phyloP scores from a whole-genome alignment of 2,797 vertebrate genomes.

The Cottoperca gobio region DNA sequence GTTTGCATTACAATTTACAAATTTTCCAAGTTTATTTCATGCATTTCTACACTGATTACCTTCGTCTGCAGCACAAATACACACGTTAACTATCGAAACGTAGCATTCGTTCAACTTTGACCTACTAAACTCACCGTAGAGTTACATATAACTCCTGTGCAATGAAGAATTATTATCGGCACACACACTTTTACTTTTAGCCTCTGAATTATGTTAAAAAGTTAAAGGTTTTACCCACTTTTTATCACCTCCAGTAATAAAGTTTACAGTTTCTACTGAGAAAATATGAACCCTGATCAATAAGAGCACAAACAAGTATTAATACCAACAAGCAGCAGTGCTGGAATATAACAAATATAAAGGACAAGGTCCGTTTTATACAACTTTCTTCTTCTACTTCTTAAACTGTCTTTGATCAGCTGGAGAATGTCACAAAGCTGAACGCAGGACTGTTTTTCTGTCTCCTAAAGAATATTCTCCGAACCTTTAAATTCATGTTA shows the following conservation, averaged over 20 bases:
- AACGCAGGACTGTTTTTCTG: neutral
- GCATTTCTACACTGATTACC: neutral
- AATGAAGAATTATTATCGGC: neutral
- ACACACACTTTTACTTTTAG: neutral
- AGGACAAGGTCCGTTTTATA: too few species aligned
- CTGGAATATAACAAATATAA: neutral
- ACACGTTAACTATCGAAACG: neutral
- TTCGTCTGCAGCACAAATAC: neutral
- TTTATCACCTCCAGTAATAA: neutral
- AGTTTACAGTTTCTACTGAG: neutral
- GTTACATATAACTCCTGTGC: neutral
- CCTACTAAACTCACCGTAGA: neutral
- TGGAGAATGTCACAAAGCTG: too few species aligned
- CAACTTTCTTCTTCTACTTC: too few species aligned
- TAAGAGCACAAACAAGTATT: neutral
- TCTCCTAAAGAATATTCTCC: neutral
- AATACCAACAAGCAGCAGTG: neutral
- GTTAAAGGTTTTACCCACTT: neutral
- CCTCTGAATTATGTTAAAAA: too few species aligned
- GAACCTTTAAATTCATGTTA: neutral
- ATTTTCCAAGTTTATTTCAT: neutral
- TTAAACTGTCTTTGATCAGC: too few species aligned
- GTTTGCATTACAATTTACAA: neutral
- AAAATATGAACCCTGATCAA: too few species aligned
- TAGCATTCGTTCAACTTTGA: neutral